phyloP scores from a whole-genome alignment of 2,888 invertebrate species.

The Leptogaster cylindrica region DNA sequence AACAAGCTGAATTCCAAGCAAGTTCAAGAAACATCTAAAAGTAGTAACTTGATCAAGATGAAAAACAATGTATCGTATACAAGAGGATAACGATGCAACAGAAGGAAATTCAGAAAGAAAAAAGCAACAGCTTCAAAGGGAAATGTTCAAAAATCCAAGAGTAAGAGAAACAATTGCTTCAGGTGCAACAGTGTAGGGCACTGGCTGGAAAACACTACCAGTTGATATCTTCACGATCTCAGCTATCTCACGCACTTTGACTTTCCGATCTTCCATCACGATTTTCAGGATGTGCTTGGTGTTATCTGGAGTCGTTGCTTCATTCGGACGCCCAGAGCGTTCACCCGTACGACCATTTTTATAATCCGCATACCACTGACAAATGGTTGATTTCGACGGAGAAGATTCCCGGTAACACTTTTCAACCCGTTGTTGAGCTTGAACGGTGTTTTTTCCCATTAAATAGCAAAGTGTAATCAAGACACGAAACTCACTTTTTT shows the following conservation, averaged over 20 bases:
- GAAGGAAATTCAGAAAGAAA: too few relatives aligned
- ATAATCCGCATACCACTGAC: conserved; percentile 47
- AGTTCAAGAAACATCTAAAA: too few relatives aligned
- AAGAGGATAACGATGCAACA: too few relatives aligned
- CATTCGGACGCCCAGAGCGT: conserved; percentile 18
- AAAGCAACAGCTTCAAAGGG: too few relatives aligned
- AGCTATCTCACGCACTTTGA: conserved; percentile 46
- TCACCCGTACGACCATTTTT: conserved; percentile 20
- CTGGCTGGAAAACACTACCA: conserved; percentile 44
- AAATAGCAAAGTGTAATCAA: too few relatives aligned
- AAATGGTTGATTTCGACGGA: conserved; percentile 46
- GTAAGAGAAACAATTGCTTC: too few relatives aligned
- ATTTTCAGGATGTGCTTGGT: conserved; percentile 36
- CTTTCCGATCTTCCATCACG: conserved; percentile 42
- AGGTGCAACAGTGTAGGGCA: too few relatives aligned
- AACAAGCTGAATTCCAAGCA: too few relatives aligned
- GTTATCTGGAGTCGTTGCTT: background rate
- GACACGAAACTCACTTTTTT: conserved; percentile 2
- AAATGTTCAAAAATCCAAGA: too few relatives aligned
- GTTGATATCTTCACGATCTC: conserved; percentile 41
- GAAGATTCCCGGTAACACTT: conserved; percentile 46
- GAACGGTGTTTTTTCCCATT: conserved; percentile 44
- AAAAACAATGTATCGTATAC: too few relatives aligned
- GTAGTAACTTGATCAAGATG: too few relatives aligned
- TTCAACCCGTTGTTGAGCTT: too few relatives aligned